These are phyloP conservation scores for Peromyscus melanophrys DNA, from an alignment of 2,797 vertebrate species.

Conservation along the genomic window DNA sequence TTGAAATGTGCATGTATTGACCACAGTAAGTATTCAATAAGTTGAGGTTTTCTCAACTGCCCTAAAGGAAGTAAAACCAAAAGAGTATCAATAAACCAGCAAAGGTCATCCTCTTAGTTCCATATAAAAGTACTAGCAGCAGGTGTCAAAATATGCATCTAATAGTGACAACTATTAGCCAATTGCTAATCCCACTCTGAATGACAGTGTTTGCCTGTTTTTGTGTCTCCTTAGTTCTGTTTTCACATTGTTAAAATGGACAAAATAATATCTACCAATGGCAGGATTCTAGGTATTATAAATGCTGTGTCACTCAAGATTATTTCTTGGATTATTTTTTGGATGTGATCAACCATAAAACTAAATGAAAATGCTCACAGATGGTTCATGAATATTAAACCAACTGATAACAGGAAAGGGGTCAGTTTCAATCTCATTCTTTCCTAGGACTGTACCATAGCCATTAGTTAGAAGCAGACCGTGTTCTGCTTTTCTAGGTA, in stretches of 20 bases:
- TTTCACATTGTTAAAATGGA: conserved; percentile 54
- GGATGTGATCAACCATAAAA: conserved; percentile 58
- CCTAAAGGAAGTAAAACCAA: conserved; percentile 50
- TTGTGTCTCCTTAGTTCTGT: background rate
- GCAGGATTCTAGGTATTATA: conserved; percentile 44
- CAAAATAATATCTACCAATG: conserved; percentile 1
- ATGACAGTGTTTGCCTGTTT: background rate
- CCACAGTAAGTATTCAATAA: conserved; percentile 4
- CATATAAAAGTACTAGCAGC: background rate
- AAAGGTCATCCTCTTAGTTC: background rate
- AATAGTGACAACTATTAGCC: background rate
- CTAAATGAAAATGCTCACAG: conserved; percentile 62
- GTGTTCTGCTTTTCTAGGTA: conserved; percentile 58
- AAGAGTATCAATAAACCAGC: conserved; percentile 19
- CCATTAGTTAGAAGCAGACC: conserved; percentile 53
- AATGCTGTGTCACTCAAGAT: conserved; percentile 52
- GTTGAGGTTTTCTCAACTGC: conserved; percentile 8
- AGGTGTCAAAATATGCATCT: background rate
- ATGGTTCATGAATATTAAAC: conserved; percentile 64
- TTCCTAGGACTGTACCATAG: conserved; percentile 32
- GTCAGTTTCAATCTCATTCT: conserved; percentile 7
- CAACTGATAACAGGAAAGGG: conserved; percentile 10
- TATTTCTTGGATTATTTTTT: conserved; percentile 27
- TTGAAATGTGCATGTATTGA: background rate
- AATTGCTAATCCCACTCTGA: conserved; percentile 33